Conservation (phyloP, 2,113 vertebrate genomes). For the Genyomyrus donnyi region DNA sequence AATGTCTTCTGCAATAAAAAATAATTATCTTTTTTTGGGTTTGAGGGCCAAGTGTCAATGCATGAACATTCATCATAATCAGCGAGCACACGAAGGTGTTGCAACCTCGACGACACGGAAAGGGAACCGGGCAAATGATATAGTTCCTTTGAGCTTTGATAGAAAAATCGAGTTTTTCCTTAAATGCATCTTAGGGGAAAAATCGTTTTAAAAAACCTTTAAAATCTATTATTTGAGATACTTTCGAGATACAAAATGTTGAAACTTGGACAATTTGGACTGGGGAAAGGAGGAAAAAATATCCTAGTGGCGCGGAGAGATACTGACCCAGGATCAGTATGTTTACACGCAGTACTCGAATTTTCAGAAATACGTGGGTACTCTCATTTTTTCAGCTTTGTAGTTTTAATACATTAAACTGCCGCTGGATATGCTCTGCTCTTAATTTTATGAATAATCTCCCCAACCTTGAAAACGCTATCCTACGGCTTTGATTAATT, state of each 20-base stretch:
- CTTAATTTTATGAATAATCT: slow-evolving; percentile 5
- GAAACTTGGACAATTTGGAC: not conserved
- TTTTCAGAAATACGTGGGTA: not conserved
- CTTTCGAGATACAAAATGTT: not conserved
- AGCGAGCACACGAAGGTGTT: not conserved
- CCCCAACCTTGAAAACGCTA: not conserved
- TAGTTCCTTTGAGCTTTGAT: not conserved
- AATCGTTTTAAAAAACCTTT: not conserved
- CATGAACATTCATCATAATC: not conserved
- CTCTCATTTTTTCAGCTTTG: not conserved
- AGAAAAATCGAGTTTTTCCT: not conserved
- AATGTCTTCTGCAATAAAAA: slow-evolving; percentile 2
- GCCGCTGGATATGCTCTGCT: not conserved
- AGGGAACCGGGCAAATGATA: not conserved
- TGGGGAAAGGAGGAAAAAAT: not conserved
- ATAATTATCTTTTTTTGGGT: slow-evolving; percentile 2
- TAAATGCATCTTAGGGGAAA: not conserved
- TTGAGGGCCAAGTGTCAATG: not conserved
- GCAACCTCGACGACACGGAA: not conserved
- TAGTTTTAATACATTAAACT: not conserved
- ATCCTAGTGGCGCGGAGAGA: not conserved
- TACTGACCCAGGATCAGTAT: not conserved
- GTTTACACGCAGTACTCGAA: not conserved
- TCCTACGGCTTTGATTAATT: slow-evolving; percentile 10
- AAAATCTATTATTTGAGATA: not conserved